A percentile compares a stretch with the other conserved stretches of the same genome.
Evolutionary conservation across 2,888 invertebrate species (phyloP).

Genomic region (Drosophila merina): DNA sequence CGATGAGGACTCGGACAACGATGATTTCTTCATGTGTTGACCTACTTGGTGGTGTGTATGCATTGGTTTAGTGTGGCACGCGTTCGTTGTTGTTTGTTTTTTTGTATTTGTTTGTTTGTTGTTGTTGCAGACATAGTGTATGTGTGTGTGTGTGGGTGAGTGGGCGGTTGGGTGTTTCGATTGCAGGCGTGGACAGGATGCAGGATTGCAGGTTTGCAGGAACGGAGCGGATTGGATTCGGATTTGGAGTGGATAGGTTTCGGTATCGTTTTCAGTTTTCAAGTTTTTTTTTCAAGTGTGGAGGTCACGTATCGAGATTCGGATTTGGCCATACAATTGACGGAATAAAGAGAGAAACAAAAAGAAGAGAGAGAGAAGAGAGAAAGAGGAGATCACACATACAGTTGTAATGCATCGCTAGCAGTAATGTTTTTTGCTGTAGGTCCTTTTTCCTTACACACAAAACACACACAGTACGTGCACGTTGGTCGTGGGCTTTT

Average conservation of each 20-base stretch:
- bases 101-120: background rate
- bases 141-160: constrained; percentile 16
- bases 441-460: constrained; percentile 63
- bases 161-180: constrained; percentile 15
- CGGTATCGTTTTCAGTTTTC: constrained; percentile 2
- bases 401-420: constrained; percentile 77
- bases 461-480: constrained; percentile 75
- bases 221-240: constrained; percentile 7
- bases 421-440: constrained; percentile 66
- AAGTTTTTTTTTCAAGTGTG: constrained; percentile 20
- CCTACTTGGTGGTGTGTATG: constrained; percentile 85
- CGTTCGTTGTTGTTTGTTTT: constrained; percentile 5
- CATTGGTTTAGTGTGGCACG: constrained; percentile 68
- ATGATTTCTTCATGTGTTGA: constrained; percentile 94
- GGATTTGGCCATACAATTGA: constrained; percentile 38
- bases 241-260: constrained; percentile 4
- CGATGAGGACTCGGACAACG: constrained; percentile 94
- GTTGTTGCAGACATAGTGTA: constrained; percentile 31
- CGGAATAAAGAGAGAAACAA: constrained; percentile 77
- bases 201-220: constrained; percentile 11
- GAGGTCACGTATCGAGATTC: constrained; percentile 25
- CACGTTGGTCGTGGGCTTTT: constrained; percentile 56
- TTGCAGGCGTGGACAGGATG: constrained; percentile 31
- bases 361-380: constrained; percentile 78
- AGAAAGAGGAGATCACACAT: constrained; percentile 79